Base-by-base conservation (phyloP, 2,113 vertebrate genomes). In the Thalassoma bifasciatum region DNA sequence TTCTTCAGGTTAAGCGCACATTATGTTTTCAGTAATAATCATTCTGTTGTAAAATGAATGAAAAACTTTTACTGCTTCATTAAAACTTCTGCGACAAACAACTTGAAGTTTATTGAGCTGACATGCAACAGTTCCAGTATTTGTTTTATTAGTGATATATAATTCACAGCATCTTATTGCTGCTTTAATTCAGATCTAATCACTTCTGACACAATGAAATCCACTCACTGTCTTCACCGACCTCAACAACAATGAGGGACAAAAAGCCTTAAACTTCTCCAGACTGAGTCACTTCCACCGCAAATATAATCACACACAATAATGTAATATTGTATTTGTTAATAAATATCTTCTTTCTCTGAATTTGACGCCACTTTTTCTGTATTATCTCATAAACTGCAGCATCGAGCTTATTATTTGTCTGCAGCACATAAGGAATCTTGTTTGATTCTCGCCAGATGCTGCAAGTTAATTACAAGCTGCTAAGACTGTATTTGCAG, bases 181-280 rank as follows among this genome's bases (percentile, higher is more conserved):
- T n/a, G n/a, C n/a, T n/a, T n/a, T n/a, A n/a, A n/a, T n/a, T n/a
- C n/a, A n/a, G n/a, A 30, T 30, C 30, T 6, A 30, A 30, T 30
- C 30, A 30, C 30, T 30, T 30, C 30, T 30, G 74, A 51, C 59
- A 24, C 22, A 60, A 51, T 70, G 60, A 82, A 76, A 76, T 51
- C 63, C 68, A 34, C 36, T 50, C 60, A 52, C 16, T 46, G 14
- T 13, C 63, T 50, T 58, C 21, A 60, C 38, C 62, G 38, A 42
- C 51, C 37, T n/a, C 23, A 65, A 17, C 37, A 13, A 13, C 37
- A n/a, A 14, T 30, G 3, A 30, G 17, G 56, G 46, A 53, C 22
- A 46, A 68, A 77, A 14, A 47, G 66, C 11, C 4, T 40, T 10
- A 26, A 17, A 56, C 16, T 30, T 11, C 54, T 56, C 46, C 21